Evolutionary conservation across 37 sponge, comb jelly and placozoan genomes (phyloP), one percentile per base, ranked within the genome.

Genomic region (Aplysina aerophoba): DNA sequence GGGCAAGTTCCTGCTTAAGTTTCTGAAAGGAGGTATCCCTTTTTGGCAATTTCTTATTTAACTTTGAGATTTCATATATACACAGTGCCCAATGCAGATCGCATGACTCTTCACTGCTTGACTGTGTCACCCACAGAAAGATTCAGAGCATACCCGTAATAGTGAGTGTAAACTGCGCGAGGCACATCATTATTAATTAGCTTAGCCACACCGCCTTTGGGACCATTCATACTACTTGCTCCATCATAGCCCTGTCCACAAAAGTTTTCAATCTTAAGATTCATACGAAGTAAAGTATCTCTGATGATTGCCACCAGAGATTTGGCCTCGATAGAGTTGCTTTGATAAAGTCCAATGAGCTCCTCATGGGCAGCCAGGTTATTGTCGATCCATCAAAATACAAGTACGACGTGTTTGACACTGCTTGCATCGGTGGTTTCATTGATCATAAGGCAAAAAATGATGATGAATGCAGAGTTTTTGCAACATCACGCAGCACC

Each of bases 21-120:
- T 86, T 81, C 57, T 85, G 24, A 88, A 91, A 88, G 12, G 63
- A 39, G 19, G 79, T 82, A 20, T 88, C 86, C 28, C 92, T 27
- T 55, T 91, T 87, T 28, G 92, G 88, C 11, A 84, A 88, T 38
- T 85, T 88, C 73, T 91, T 91, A 11, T 85, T 84, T 13, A 91
- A 72, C 44, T 87, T 91, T 8, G 82, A 44, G 19, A 91, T 88
- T 41, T 91, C 92, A 27, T 85, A n/a, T n/a, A n/a, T n/a, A 36
- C 24, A 83, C 83, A 27, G 85, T 87, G 53, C 79, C 91, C 54
- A 91, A 64, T 15, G 87, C 72, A 66, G 73, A 82, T 54, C 33
- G 24, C 72, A 91, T 64, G 36, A 91, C 25, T 61, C 60, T 79
- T 5, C 40, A 24, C 40, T 56, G 87, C 80, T 78, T 86, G 3